phyloP scores from a whole-genome alignment of 2,888 invertebrate species.

The Dioctria linearis region DNA sequence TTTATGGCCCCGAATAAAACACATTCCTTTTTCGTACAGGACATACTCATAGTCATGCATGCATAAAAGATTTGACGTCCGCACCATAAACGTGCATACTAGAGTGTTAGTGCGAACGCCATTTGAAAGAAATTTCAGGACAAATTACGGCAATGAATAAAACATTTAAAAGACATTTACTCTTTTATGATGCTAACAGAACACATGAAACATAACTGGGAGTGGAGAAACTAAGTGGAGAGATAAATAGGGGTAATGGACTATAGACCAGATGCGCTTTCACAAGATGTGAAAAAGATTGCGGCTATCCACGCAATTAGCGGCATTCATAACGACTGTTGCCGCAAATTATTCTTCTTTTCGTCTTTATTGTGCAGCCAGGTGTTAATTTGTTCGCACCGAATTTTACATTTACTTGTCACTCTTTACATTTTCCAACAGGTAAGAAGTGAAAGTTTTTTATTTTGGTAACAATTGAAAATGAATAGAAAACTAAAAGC shows the following conservation, averaged over 20 bases:
- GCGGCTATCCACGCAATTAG: slow-evolving; percentile 49
- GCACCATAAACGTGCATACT: slow-evolving; percentile 54
- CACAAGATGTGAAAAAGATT: slow-evolving; percentile 49
- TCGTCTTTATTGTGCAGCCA: slow-evolving; percentile 32
- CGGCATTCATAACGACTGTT: slow-evolving; percentile 10
- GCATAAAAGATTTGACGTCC: slow-evolving; percentile 56
- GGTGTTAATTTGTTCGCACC: slow-evolving; percentile 14
- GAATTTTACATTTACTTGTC: not conserved
- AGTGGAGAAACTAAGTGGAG: slow-evolving; percentile 13
- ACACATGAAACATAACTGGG: slow-evolving; percentile 33
- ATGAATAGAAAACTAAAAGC: too few species aligned
- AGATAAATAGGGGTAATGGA: slow-evolving; percentile 53
- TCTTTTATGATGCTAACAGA: slow-evolving; percentile 55
- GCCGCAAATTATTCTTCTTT: slow-evolving; percentile 1
- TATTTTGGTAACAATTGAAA: too few species aligned
- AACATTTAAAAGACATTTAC: slow-evolving; percentile 59
- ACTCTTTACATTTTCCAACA: too few species aligned
- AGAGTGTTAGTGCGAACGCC: slow-evolving; percentile 52
- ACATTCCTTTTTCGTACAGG: slow-evolving; percentile 26
- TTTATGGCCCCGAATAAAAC: slow-evolving; percentile 53
- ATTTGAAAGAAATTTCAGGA: slow-evolving; percentile 55
- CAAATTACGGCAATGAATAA: slow-evolving; percentile 59
- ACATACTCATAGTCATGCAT: slow-evolving; percentile 44
- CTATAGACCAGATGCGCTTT: slow-evolving; percentile 47
- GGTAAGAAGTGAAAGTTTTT: too few species aligned